Base-by-base conservation (phyloP, 2,113 vertebrate genomes). In the Egretta garzetta region DNA sequence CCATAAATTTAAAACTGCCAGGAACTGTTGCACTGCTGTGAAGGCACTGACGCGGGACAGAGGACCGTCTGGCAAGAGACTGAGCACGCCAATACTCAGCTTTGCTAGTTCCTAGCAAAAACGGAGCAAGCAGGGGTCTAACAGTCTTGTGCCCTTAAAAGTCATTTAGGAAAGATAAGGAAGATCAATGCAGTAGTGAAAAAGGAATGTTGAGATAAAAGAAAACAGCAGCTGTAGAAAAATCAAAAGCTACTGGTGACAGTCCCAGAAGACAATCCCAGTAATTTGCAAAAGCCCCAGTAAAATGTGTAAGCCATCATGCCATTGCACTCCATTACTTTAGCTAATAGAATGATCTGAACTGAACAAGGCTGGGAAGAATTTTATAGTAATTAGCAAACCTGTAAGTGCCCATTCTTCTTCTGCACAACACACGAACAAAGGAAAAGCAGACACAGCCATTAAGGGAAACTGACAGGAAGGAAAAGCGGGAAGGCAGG, bases 361-460 rank as follows among this genome's bases (percentile, higher is more conserved):
- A 70, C 64, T 81, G 90, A 95, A 81, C 49, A 75, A 89, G 91
- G 53, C 86, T 82, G 37, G 66, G 74, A 91, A 94, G 91, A 91
- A 76, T 89, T 91, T 94, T 67, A 64, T 10, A 89, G 80, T 75
- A 96, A 96, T 97, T 94, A 97, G 76, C 83, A 91, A 96, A 96
- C 71, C 83, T 91, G 66, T 85, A 96, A 91, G 77, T 43, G 35
- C 58, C 66, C 83, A 80, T 91, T 93, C 96, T 95, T 96, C 86
- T 89, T 72, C 70, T 33, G 76, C 45, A 79, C 58, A 96, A 87
- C 81, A 94, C 28, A 41, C 1, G 66, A 93, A 90, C 84, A 91
- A 94, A 93, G 84, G 86, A 71, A 95, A 92, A 80, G 41, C 86
- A 92, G 86, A 73, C 14, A 13, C 41, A 73, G 84, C 45, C 87